These are phyloP conservation scores for Puntigrus tetrazona DNA, from an alignment of 2,113 vertebrate genomes.

Conservation along the genomic window DNA sequence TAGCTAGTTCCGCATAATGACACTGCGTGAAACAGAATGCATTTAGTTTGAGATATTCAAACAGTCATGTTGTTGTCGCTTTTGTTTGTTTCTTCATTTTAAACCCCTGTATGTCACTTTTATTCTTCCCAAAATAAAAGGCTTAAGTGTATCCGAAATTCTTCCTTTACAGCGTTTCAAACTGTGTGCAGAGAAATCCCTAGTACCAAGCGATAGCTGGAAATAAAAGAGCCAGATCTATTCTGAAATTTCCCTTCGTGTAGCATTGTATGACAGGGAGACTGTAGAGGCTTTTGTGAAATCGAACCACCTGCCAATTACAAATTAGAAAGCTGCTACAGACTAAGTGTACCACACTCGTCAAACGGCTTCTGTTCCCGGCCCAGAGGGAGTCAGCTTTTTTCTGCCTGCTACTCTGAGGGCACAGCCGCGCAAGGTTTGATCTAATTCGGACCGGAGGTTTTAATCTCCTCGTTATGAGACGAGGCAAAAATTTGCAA, in stretches of 20 bases:
- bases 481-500: not conserved
- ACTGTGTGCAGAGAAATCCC: constrained; percentile 36
- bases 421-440: constrained; percentile 5
- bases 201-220: constrained; percentile 16
- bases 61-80: not conserved
- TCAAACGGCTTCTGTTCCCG: constrained; percentile 49
- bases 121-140: constrained; percentile 25
- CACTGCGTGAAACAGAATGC: not conserved
- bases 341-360: constrained; percentile 42
- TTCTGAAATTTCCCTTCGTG: constrained; percentile 50
- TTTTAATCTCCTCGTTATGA: constrained; percentile 29
- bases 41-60: not conserved
- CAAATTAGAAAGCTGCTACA: constrained; percentile 57
- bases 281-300: constrained; percentile 45
- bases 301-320: constrained; percentile 57
- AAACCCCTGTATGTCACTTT: constrained; percentile 15
- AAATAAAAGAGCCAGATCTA: constrained; percentile 49
- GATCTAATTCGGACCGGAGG: constrained; percentile 26
- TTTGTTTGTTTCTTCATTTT: not conserved
- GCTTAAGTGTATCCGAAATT: constrained; percentile 32
- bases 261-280: constrained; percentile 45
- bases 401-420: constrained; percentile 13
- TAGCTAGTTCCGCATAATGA: not conserved
- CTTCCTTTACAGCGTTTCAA: constrained; percentile 39
- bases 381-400: constrained; percentile 33